Percentiles rank a stretch among this genome's conserved stretches.
Evolutionary conservation across 2,797 vertebrate species (phyloP).

Genomic region (Oceanodroma leucorhoa): DNA sequence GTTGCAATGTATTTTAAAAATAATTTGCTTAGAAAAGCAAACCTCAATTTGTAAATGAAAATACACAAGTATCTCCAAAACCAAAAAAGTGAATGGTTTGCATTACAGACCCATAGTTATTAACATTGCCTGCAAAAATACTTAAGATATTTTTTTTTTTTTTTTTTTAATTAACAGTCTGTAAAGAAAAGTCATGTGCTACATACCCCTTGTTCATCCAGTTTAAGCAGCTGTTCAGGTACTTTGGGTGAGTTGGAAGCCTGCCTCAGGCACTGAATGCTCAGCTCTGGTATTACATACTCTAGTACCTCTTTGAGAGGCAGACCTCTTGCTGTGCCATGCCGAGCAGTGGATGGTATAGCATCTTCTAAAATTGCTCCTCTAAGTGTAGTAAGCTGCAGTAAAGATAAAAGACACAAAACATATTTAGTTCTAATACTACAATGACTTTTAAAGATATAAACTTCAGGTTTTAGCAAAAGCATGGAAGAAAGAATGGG

Average conservation of each 20-base stretch:
- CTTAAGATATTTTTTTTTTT: not conserved
- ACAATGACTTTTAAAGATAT: not conserved
- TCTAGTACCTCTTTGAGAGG: conserved; percentile 96
- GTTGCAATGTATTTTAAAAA: not conserved
- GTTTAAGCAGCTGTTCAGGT: conserved; percentile 91
- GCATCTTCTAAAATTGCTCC: conserved; percentile 96
- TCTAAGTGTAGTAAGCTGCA: conserved; percentile 90
- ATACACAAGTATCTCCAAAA: not conserved
- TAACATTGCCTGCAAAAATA: not conserved
- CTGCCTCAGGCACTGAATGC: conserved; percentile 90
- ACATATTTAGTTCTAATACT: not conserved
- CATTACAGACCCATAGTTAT: not conserved
- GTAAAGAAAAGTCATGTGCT: not conserved
- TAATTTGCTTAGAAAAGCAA: not conserved
- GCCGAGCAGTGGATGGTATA: conserved; percentile 91
- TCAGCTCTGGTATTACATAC: conserved; percentile 93
- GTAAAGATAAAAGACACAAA: not conserved
- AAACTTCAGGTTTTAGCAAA: not conserved
- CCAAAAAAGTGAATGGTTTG: not conserved
- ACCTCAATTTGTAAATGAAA: not conserved
- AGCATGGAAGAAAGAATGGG: not conserved
- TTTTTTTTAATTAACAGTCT: not conserved
- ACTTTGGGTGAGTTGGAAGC: conserved; percentile 91
- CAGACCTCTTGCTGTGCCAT: conserved; percentile 91
- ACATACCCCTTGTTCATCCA: conserved; percentile 97